A percentile compares a stretch with the other conserved stretches of the same genome.
phyloP scores from a whole-genome alignment of 2,113 vertebrate genomes.

The Silurus glanis region DNA sequence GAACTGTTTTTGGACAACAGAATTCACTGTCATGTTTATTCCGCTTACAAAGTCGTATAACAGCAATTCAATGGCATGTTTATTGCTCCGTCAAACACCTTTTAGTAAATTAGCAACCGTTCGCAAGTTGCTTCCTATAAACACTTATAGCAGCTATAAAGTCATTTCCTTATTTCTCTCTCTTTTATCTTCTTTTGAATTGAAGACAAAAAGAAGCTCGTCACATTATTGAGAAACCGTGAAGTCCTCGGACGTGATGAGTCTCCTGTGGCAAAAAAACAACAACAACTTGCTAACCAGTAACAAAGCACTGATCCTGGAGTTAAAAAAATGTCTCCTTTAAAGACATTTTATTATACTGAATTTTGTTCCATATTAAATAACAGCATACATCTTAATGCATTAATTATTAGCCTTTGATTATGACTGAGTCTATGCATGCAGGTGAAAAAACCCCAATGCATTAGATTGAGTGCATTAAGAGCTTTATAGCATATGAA shows the following conservation, averaged over 20 bases:
- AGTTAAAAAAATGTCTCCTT: not conserved
- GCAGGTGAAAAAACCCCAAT: not conserved
- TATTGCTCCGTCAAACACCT: not conserved
- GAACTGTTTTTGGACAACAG: not conserved
- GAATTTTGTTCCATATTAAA: not conserved
- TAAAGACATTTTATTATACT: not conserved
- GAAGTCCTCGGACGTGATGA: not conserved
- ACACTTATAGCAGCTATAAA: not conserved
- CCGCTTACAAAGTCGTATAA: not conserved
- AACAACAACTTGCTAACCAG: not conserved
- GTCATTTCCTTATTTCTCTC: too few species aligned
- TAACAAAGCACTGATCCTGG: not conserved
- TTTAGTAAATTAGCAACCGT: not conserved
- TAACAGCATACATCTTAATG: not conserved
- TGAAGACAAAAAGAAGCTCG: not conserved
- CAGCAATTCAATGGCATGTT: not conserved
- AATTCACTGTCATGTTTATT: not conserved
- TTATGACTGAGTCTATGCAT: not conserved
- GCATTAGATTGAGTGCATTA: not conserved
- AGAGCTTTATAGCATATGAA: not conserved
- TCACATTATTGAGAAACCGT: too few species aligned
- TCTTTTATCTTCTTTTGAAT: not conserved
- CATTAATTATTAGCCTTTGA: not conserved
- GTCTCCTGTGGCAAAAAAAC: not conserved
- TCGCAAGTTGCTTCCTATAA: not conserved